Percentiles rank a stretch among this genome's conserved stretches.
Conservation (phyloP, 2,113 vertebrate genomes). For the Epinephelus cyanopodus region DNA sequence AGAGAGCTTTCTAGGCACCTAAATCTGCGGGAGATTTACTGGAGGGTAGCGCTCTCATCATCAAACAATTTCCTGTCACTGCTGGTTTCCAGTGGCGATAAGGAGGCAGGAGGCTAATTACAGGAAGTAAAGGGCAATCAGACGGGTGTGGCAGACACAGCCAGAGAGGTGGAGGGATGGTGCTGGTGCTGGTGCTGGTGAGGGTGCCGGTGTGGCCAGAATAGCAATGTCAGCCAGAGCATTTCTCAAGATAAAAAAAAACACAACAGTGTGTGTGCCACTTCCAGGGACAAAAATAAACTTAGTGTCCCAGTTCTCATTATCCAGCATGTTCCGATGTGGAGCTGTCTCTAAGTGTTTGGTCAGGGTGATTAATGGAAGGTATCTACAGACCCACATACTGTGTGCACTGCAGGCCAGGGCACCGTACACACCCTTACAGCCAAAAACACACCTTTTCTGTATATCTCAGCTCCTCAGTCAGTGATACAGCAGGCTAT, state of each 20-base stretch:
- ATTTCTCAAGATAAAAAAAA: constrained; percentile 41
- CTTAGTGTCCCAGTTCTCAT: constrained; percentile 63
- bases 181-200: background rate
- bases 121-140: constrained; percentile 79
- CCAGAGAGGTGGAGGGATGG: background rate
- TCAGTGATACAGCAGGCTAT: constrained; percentile 12
- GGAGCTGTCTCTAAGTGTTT: constrained; percentile 44
- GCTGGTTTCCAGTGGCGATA: constrained; percentile 63
- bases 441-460: background rate
- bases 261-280: constrained; percentile 48
- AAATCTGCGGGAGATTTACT: constrained; percentile 56
- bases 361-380: constrained; percentile 51
- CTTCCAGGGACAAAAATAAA: constrained; percentile 75
- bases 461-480: constrained; percentile 5
- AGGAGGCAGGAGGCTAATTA: constrained; percentile 72
- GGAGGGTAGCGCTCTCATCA: constrained; percentile 41
- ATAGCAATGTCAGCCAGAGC: background rate
- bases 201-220: background rate
- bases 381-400: constrained; percentile 21
- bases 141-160: constrained; percentile 61
- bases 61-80: constrained; percentile 76
- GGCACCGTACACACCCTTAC: background rate
- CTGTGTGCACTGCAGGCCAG: background rate
- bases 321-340: constrained; percentile 30
- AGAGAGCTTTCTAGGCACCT: constrained; percentile 46